A percentile compares a stretch with the other conserved stretches of the same genome.
Evolutionary conservation across 2,888 invertebrate genomes (phyloP).

Genomic region (Sphaeridia pumilis): DNA sequence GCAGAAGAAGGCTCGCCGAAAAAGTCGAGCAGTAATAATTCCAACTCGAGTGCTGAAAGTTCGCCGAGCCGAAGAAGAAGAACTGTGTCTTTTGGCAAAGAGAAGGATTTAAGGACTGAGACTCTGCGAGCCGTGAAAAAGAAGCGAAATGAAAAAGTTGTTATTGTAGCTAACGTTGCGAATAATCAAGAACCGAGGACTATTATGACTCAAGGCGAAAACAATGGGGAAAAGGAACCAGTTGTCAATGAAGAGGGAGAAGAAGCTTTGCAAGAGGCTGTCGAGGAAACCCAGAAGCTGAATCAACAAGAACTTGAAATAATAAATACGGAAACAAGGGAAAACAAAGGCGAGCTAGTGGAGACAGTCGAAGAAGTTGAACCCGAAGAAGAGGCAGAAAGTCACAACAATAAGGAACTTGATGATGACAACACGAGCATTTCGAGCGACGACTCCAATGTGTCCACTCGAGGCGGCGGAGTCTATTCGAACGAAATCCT

Average conservation of each 20-base stretch:
- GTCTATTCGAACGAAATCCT: slow-evolving; percentile 62
- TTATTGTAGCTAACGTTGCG: background rate
- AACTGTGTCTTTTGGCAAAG: background rate
- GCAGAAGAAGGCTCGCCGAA: background rate
- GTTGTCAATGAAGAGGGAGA: background rate
- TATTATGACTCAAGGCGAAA: too few relatives aligned
- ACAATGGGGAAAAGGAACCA: background rate
- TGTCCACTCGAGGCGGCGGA: slow-evolving; percentile 24
- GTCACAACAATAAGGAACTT: slow-evolving; percentile 40
- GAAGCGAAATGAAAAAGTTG: background rate
- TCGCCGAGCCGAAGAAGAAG: background rate
- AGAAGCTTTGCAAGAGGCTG: background rate
- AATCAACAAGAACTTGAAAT: too few relatives aligned
- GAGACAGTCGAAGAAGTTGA: slow-evolving; percentile 38
- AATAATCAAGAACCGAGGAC: too few relatives aligned
- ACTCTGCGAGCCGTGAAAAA: background rate
- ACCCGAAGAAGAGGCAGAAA: slow-evolving; percentile 41
- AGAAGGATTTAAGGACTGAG: slow-evolving; percentile 1
- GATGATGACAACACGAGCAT: slow-evolving; percentile 34
- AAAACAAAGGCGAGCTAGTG: slow-evolving; percentile 1
- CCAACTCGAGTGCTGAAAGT: background rate
- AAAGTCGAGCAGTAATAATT: background rate
- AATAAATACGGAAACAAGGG: background rate
- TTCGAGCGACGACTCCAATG: slow-evolving; percentile 30
- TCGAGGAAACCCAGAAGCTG: too few relatives aligned